phyloP scores from a whole-genome alignment of 2,797 vertebrate species.

The Cynopterus sphinx region DNA sequence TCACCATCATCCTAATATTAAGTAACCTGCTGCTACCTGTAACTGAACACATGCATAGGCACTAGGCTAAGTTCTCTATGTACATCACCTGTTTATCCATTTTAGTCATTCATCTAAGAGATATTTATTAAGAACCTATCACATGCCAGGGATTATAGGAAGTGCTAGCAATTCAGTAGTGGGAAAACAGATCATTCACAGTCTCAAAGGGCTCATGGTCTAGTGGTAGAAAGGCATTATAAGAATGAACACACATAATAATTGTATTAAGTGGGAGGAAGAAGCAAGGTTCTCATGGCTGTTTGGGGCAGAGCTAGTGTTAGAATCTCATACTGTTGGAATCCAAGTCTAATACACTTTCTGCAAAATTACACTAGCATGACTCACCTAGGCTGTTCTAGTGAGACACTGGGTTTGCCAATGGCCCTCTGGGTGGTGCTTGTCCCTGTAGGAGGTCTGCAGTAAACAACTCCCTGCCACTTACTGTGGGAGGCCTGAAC shows the following conservation, averaged over 20 bases:
- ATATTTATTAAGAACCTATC: neutral
- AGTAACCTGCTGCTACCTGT: neutral
- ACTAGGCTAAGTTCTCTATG: neutral
- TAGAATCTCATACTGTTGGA: neutral
- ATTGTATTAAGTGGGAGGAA: neutral
- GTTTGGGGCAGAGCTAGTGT: neutral
- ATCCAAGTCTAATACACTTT: neutral
- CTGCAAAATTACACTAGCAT: neutral
- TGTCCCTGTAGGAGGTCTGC: neutral
- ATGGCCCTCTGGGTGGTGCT: neutral
- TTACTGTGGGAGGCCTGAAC: neutral
- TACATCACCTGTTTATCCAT: neutral
- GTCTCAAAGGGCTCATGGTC: neutral
- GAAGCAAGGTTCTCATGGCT: neutral
- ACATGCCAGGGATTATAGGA: neutral
- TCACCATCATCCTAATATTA: neutral
- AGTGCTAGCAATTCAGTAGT: neutral
- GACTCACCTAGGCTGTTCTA: neutral
- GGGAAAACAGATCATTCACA: neutral
- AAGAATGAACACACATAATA: neutral
- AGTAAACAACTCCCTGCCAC: neutral
- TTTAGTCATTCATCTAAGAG: neutral
- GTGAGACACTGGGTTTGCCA: neutral
- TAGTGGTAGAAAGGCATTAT: neutral
- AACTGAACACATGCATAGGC: neutral